phyloP scores from a whole-genome alignment of 2,113 vertebrate species.

The Fulica atra region DNA sequence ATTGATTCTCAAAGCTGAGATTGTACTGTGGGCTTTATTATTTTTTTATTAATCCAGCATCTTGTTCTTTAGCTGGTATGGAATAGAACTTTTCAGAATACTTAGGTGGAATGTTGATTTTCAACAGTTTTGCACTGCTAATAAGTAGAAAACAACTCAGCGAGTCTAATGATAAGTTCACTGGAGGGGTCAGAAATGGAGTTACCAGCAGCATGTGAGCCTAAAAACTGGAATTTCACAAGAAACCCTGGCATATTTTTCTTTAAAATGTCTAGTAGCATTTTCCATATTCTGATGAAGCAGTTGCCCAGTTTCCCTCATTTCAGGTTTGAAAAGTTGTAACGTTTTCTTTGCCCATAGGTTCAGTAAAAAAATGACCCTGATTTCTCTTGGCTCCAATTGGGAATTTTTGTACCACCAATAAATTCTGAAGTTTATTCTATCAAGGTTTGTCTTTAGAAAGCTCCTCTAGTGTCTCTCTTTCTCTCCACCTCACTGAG shows the following conservation, averaged over 20 bases:
- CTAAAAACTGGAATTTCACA: not conserved
- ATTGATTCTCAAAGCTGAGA: not conserved
- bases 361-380: not conserved
- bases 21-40: not conserved
- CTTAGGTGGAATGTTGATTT: not conserved
- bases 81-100: not conserved
- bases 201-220: not conserved
- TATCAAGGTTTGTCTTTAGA: not conserved
- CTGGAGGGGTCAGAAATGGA: not conserved
- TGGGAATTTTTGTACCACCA: not conserved
- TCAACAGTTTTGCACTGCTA: not conserved
- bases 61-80: not conserved
- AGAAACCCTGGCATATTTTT: not conserved
- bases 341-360: not conserved
- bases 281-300: not conserved
- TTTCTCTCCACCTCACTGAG: not conserved
- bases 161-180: not conserved
- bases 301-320: not conserved
- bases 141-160: not conserved
- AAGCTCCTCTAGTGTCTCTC: not conserved
- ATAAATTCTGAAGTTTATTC: not conserved
- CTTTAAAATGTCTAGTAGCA: not conserved
- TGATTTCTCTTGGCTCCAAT: not conserved
- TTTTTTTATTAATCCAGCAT: not conserved
- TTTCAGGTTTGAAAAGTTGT: not conserved